phyloP scores from a whole-genome alignment of 1,140 invertebrate species.

The Drosophila arawakana region DNA sequence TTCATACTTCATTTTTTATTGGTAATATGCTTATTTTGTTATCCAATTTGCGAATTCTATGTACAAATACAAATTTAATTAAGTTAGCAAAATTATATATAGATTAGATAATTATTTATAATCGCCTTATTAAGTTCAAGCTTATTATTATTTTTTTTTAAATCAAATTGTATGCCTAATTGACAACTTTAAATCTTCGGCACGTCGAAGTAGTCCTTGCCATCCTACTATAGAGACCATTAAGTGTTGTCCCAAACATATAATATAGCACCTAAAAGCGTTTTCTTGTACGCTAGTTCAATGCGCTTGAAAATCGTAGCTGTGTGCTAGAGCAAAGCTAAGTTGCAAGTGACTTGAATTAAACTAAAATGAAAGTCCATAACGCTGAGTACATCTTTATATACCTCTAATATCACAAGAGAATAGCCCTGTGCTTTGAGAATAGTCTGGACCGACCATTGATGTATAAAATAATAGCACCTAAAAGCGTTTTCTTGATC shows the following conservation, averaged over 20 bases:
- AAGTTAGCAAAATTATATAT: conserved; percentile 51
- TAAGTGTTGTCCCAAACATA: neutral
- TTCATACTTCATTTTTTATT: conserved; percentile 48
- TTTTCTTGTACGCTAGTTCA: conserved; percentile 63
- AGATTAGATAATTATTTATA: conserved; percentile 35
- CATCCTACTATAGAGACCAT: neutral
- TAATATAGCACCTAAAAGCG: conserved; percentile 55
- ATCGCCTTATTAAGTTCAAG: neutral
- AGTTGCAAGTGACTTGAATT: conserved; percentile 50
- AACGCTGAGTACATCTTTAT: conserved; percentile 40
- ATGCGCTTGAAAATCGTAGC: conserved; percentile 57
- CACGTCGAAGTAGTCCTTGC: conserved; percentile 10
- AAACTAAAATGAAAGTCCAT: conserved; percentile 17
- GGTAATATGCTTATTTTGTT: conserved; percentile 44
- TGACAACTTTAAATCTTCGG: conserved; percentile 3
- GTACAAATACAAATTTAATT: conserved; percentile 23
- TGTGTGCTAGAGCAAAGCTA: conserved; percentile 51
- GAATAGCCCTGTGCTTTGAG: neutral
- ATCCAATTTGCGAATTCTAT: conserved; percentile 36
- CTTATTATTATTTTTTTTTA: conserved; percentile 1
- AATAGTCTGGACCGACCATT: neutral
- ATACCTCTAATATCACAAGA: neutral
- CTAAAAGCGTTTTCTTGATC: conserved; percentile 70
- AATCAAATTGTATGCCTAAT: conserved; percentile 1
- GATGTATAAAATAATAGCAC: conserved; percentile 31